Evolutionary conservation across 2,888 invertebrate species (phyloP), one percentile per base, ranked within the genome.

Genomic region (Tolmerus cingulatus): DNA sequence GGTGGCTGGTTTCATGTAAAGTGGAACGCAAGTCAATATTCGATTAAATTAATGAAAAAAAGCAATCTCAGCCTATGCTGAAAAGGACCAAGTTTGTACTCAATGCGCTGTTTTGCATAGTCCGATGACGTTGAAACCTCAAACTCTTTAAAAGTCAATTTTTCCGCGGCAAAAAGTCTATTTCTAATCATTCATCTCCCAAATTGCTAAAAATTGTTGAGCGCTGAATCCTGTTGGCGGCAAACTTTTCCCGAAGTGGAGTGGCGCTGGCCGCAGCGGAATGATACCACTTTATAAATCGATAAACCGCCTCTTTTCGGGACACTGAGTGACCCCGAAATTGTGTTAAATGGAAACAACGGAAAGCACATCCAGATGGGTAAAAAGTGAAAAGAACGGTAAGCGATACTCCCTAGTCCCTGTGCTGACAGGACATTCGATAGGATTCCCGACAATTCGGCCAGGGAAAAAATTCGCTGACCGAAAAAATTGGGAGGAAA

Each of bases 221-320:
- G 51, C 16, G 16, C 5, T 34, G 34, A 14, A 37, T 76, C 37
- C 30, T 79, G 46, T 79, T 79, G 46, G 79, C 23, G 79, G 51
- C 5, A 23, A 40, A 51, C 79, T 46, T 34, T 79, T 46, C 46
- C 51, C 66, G 14, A 66, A 66, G 66, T 66, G 66, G 27, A 66
- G 66, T 27, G 66, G 27, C 16, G 14, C 2, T 23, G 23, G 66
- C 66, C 66, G 23, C 27, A 27, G 27, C 19, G 27, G 55, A 79
- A n/a, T 51, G 79, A 79, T 79, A 79, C 79, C 79, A 79, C 51
- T 79, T 79, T 79, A 79, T 79, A 79, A 79, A 79, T 79, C 79
- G 79, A 79, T 79, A 79, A 79, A 79, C 66, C 27, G 30, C 51
- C 27, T 43, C 43, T 51, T 51, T 37, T 76, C 76, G 27, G 76